Evolutionary conservation across 2,888 invertebrate species (phyloP), one percentile per base, ranked within the genome.

Genomic region (Napeogenes inachia): DNA sequence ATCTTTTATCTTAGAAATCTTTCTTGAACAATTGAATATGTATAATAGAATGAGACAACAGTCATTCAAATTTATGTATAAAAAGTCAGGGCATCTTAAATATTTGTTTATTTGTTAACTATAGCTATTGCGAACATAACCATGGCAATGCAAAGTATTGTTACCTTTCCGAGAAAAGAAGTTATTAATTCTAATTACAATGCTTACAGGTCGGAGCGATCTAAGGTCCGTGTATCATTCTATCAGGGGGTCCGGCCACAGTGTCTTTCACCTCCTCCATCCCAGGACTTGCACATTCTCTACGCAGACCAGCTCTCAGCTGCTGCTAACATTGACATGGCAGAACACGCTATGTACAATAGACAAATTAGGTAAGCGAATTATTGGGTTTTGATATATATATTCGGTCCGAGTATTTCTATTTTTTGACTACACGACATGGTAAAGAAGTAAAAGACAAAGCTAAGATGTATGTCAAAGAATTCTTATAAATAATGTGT

Each of bases 231-330:
- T 74, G 96, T 96, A 78, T 94, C 95, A 73, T 95, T 96, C 91
- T 96, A 94, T 91, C 95, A 95, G 91, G 95, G 95, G 82, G 94
- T 92, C 82, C 93, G 94, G 85, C 95, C 95, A 70, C 94, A 95
- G 91, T 92, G 92, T 85, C 86, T 91, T 74, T 90, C 91, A 38
- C 94, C 91, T 84, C 93, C 93, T 75, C 92, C 92, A 45, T 92
- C 85, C 68, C 85, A 91, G 72, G 85, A 86, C 66, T 77, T 87
- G 61, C 84, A 85, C 80, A 77, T 82, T 13, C 78, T 84, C 65
- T 88, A 88, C 87, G 84, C 86, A 61, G 80, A 82, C 60, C 77
- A 88, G 68, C 84, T 90, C 68, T 85, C 87, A 53, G 84, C 84
- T 68, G 81, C 84, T 66, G 83, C 91, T 58, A 91, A 92, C 78